phyloP scores from a whole-genome alignment of 2,797 vertebrate species.

The Crenuchus spilurus region DNA sequence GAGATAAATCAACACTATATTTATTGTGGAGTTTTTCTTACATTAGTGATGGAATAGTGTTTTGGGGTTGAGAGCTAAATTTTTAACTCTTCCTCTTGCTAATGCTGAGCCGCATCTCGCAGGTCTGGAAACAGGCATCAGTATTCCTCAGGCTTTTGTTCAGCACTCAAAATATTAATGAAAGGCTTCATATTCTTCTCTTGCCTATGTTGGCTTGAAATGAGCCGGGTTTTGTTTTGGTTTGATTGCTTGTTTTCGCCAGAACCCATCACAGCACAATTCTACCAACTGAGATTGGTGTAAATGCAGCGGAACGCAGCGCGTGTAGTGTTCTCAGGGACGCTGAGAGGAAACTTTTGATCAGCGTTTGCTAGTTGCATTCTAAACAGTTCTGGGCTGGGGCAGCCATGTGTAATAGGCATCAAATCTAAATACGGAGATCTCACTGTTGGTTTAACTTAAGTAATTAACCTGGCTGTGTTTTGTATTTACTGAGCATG shows the following conservation, averaged over 20 bases:
- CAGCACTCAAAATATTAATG: slow-evolving; percentile 8
- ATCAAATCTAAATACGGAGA: too few species aligned
- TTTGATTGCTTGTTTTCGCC: slow-evolving; percentile 14
- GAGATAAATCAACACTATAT: too few species aligned
- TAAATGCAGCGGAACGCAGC: neutral
- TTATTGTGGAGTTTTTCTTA: too few species aligned
- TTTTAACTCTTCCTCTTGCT: slow-evolving; percentile 36
- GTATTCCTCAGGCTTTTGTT: slow-evolving; percentile 13
- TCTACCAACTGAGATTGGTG: slow-evolving; percentile 5
- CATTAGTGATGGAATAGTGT: too few species aligned
- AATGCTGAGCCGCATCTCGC: slow-evolving; percentile 17
- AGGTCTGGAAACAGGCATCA: slow-evolving; percentile 29
- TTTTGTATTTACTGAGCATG: too few species aligned
- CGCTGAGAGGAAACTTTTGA: too few species aligned
- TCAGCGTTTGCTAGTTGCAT: neutral
- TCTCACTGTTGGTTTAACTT: too few species aligned
- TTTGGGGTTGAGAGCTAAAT: too few species aligned
- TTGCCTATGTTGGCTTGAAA: neutral
- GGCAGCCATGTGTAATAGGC: neutral
- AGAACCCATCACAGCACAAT: neutral
- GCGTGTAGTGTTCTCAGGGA: neutral
- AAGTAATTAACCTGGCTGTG: too few species aligned
- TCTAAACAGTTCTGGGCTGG: neutral
- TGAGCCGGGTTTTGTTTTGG: neutral
- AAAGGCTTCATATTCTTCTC: slow-evolving; percentile 8